A percentile compares a stretch with the other conserved stretches of the same genome.
Evolutionary conservation across 1,140 invertebrate species (phyloP).

Genomic region (Caerostris darwini): DNA sequence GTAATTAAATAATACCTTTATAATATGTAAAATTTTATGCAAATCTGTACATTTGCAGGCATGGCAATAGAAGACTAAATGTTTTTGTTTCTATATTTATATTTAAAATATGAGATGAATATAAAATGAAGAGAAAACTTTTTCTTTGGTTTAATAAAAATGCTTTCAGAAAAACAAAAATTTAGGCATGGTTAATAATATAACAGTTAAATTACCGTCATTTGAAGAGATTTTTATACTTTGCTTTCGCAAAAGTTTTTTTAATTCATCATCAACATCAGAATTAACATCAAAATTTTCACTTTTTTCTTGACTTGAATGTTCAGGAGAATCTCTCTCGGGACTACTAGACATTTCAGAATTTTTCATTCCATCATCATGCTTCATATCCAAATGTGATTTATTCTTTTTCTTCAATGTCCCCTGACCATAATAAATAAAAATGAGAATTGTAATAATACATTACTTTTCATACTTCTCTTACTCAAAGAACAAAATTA

Average conservation of each 20-base stretch:
- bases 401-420: conserved; percentile 26
- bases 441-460: neutral
- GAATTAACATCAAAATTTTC: neutral
- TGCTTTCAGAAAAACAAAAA: too few species aligned
- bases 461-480: neutral
- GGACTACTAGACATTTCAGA: neutral
- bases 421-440: neutral
- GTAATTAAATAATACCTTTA: too few species aligned
- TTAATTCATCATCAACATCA: conserved; percentile 23
- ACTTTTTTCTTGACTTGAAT: neutral
- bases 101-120: too few species aligned
- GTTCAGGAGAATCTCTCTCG: neutral
- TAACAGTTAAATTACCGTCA: neutral
- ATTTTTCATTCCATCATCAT: neutral
- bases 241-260: neutral
- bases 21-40: too few species aligned
- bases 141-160: too few species aligned
- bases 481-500: neutral
- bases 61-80: too few species aligned
- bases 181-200: too few species aligned
- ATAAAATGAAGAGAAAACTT: too few species aligned
- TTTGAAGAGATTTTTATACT: neutral
- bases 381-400: neutral
- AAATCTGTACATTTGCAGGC: too few species aligned
- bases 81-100: too few species aligned